Conservation (phyloP, 2,888 invertebrate species). For the Sinodicranocentrus sp. region DNA sequence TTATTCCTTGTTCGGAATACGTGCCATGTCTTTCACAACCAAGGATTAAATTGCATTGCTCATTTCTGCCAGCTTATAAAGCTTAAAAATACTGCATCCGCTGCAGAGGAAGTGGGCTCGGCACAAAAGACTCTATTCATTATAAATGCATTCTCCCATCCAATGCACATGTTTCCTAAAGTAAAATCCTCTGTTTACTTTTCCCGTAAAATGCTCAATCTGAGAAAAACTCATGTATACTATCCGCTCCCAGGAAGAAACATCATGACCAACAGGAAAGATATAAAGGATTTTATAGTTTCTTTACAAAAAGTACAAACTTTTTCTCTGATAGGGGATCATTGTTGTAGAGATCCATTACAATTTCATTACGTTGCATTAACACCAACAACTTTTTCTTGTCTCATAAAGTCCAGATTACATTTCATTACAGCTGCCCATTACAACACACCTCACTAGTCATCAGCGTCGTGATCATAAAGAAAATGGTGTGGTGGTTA, state of each 20-base stretch:
- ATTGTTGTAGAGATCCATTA: background rate
- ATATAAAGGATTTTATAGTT: background rate
- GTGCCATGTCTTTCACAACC: slow-evolving; percentile 43
- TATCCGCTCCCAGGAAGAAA: no score
- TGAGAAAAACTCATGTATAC: no score
- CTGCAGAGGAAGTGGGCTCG: slow-evolving; percentile 15
- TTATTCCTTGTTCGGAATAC: slow-evolving; percentile 47
- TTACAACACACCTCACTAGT: slow-evolving; percentile 56
- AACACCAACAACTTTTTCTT: slow-evolving; percentile 8
- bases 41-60: slow-evolving; percentile 31
- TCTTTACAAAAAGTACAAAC: no score
- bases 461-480: slow-evolving; percentile 20
- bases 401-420: slow-evolving; percentile 36
- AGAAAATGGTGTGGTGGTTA: background rate
- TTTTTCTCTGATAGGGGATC: slow-evolving; percentile 43
- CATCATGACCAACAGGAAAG: slow-evolving; percentile 7
- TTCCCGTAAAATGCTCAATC: slow-evolving; percentile 23
- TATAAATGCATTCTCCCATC: slow-evolving; percentile 40
- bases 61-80: background rate
- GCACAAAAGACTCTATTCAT: background rate
- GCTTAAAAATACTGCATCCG: background rate
- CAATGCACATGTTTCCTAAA: slow-evolving; percentile 43
- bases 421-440: slow-evolving; percentile 57
- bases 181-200: slow-evolving; percentile 54
- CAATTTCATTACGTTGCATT: slow-evolving; percentile 46